Evolutionary conservation across 1,140 invertebrate genomes (phyloP).

Genomic region (Drosophila grimshawi): DNA sequence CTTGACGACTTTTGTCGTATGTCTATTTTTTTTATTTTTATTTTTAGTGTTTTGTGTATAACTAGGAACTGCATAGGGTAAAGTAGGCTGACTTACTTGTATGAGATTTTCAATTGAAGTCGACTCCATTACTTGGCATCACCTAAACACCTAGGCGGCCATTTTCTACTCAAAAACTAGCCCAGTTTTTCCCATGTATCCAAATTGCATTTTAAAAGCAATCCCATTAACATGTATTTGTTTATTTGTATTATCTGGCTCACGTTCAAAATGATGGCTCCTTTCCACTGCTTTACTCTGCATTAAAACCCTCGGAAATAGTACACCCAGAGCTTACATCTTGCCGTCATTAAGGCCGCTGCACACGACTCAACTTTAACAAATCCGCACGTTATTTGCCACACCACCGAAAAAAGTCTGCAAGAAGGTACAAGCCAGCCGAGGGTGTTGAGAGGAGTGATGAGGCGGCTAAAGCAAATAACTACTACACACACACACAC

Average conservation of each 20-base stretch:
- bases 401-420: background rate
- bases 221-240: slow-evolving; percentile 16
- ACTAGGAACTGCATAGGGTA: no score
- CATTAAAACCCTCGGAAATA: background rate
- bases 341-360: slow-evolving; percentile 58
- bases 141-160: no score
- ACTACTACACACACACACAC: slow-evolving; percentile 37
- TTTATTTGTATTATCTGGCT: slow-evolving; percentile 3
- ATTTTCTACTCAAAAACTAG: background rate
- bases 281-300: background rate
- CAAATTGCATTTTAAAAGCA: slow-evolving; percentile 1
- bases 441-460: background rate
- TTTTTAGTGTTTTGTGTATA: no score
- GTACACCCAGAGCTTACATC: slow-evolving; percentile 3
- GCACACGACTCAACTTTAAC: slow-evolving; percentile 63
- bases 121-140: no score
- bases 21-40: no score
- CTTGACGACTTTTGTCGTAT: no score
- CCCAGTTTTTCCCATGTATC: background rate
- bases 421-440: no score
- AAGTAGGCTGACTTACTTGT: no score
- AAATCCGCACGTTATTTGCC: slow-evolving; percentile 24
- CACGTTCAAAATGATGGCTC: background rate
- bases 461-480: slow-evolving; percentile 32
- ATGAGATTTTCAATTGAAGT: no score